Percentiles rank a stretch among this genome's conserved stretches.
phyloP scores from a whole-genome alignment of 2,888 invertebrate species.

The Apocheima hispidaria region DNA sequence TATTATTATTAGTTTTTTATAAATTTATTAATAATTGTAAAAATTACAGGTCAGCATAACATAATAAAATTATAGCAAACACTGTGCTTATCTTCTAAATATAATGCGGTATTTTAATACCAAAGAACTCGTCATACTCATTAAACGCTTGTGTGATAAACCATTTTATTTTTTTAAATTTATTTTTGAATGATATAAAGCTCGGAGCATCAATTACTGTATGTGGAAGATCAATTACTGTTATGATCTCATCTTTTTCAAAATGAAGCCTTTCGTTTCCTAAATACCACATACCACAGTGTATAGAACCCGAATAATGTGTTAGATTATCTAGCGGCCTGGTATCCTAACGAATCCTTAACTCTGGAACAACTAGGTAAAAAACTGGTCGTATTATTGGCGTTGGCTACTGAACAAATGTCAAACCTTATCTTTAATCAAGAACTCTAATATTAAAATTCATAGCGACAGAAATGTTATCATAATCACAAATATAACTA shows the following conservation, averaged over 20 bases:
- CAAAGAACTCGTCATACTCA: no score
- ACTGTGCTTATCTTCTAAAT: no score
- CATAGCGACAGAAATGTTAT: not conserved
- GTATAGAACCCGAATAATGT: not conserved
- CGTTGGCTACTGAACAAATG: slow-evolving; percentile 10
- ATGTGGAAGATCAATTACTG: no score
- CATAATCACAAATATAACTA: not conserved
- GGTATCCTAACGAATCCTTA: not conserved
- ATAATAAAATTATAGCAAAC: no score
- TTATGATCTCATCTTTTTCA: not conserved
- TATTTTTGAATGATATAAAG: no score
- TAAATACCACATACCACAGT: not conserved
- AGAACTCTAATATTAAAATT: not conserved
- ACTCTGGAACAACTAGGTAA: not conserved
- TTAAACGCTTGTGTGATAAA: no score
- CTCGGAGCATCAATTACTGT: no score
- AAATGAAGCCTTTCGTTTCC: not conserved
- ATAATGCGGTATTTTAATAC: no score
- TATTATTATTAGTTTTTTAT: no score
- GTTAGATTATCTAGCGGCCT: not conserved
- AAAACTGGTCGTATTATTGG: slow-evolving; percentile 7
- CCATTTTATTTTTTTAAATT: no score
- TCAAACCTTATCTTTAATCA: not conserved
- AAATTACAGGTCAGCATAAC: no score
- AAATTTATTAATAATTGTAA: no score